phyloP scores from a whole-genome alignment of 2,797 vertebrate genomes.

The Myiotriccus ornatus region DNA sequence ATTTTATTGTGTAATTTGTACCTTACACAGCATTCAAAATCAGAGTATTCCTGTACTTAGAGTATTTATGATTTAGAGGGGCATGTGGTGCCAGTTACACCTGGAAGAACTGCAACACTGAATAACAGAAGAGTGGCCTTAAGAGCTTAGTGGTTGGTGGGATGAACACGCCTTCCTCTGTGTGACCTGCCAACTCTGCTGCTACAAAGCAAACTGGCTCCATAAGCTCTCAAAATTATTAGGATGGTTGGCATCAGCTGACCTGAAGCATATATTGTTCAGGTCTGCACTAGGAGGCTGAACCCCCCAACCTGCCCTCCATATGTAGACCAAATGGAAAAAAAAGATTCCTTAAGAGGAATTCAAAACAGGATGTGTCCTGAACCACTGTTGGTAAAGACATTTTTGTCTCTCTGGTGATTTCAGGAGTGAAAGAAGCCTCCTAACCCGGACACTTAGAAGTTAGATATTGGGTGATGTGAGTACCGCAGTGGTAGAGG shows the following conservation, averaged over 20 bases:
- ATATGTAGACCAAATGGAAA: neutral
- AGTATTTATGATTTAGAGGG: neutral
- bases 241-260: neutral
- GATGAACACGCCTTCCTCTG: neutral
- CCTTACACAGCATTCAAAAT: neutral
- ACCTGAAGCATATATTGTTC: neutral
- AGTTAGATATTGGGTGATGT: neutral
- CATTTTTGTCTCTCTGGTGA: neutral
- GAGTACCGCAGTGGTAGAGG: neutral
- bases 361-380: neutral
- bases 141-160: neutral
- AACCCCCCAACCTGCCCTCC: neutral
- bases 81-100: neutral
- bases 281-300: neutral
- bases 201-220: neutral
- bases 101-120: neutral
- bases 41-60: neutral
- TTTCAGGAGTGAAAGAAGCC: neutral
- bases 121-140: neutral
- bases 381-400: neutral
- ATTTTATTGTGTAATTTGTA: neutral
- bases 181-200: neutral
- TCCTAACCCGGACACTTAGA: neutral
- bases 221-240: neutral
- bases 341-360: neutral